A percentile compares a stretch with the other conserved stretches of the same genome.
phyloP scores from a whole-genome alignment of 2,888 invertebrate species.

The Clistopyga incitator region DNA sequence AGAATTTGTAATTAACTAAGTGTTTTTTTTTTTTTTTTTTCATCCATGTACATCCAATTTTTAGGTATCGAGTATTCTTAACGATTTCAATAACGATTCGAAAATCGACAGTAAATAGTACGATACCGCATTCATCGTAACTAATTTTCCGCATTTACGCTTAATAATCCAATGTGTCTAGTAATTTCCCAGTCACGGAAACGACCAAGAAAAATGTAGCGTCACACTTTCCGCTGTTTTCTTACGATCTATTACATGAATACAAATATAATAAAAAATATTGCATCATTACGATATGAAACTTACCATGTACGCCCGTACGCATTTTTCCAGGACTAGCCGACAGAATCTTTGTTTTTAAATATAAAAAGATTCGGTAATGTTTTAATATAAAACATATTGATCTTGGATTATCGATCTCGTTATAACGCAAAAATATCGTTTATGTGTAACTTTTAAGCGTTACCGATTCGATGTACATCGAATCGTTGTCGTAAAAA shows the following conservation, averaged over 20 bases:
- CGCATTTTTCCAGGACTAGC: slow-evolving; percentile 69
- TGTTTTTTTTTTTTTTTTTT: not conserved
- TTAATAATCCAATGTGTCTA: slow-evolving; percentile 1
- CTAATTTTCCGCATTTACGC: slow-evolving; percentile 32
- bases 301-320: slow-evolving; percentile 73
- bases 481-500: not conserved
- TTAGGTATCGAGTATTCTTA: slow-evolving; percentile 15
- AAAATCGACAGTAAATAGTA: slow-evolving; percentile 42
- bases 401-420: slow-evolving; percentile 28
- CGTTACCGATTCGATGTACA: slow-evolving; percentile 22
- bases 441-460: slow-evolving; percentile 11
- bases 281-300: slow-evolving; percentile 65
- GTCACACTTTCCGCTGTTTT: slow-evolving; percentile 54
- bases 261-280: slow-evolving; percentile 64
- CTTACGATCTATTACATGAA: slow-evolving; percentile 64
- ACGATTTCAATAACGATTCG: slow-evolving; percentile 48
- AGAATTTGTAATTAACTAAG: not conserved
- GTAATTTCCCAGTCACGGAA: not conserved
- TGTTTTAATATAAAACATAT: slow-evolving; percentile 64
- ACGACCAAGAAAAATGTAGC: slow-evolving; percentile 20
- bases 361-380: slow-evolving; percentile 57
- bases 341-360: slow-evolving; percentile 61
- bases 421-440: slow-evolving; percentile 32
- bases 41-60: not conserved
- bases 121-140: slow-evolving; percentile 51